Evolutionary conservation across 2,797 vertebrate genomes (phyloP).

Genomic region (Adrianichthys oophorus): DNA sequence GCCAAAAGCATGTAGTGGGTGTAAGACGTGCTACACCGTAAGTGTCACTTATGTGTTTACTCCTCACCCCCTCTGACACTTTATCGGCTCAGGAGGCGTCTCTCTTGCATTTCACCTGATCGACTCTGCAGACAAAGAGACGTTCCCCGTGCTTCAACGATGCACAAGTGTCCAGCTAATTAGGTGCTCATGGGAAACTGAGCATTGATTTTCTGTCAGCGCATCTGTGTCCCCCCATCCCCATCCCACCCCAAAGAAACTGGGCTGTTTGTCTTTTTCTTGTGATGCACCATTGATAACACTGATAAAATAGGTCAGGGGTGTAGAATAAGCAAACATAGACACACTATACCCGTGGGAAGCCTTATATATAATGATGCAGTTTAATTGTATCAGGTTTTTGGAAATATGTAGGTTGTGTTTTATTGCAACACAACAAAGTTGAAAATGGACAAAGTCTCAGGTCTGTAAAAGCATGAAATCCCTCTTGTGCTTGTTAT

Average conservation of each 20-base stretch:
- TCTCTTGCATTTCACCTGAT: slow-evolving; percentile 74
- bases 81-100: slow-evolving; percentile 72
- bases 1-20: slow-evolving; percentile 55
- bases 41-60: slow-evolving; percentile 72
- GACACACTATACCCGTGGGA: slow-evolving; percentile 71
- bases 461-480: slow-evolving; percentile 70
- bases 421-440: slow-evolving; percentile 64
- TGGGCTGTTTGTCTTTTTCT: slow-evolving; percentile 79
- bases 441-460: slow-evolving; percentile 74
- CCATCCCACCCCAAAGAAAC: slow-evolving; percentile 58
- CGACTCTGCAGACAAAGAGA: slow-evolving; percentile 78
- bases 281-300: slow-evolving; percentile 81
- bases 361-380: slow-evolving; percentile 70
- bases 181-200: slow-evolving; percentile 82
- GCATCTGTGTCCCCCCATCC: slow-evolving; percentile 21
- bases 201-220: slow-evolving; percentile 84
- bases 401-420: slow-evolving; percentile 42
- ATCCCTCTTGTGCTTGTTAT: slow-evolving; percentile 86
- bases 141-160: slow-evolving; percentile 72
- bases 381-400: slow-evolving; percentile 64
- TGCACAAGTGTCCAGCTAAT: slow-evolving; percentile 86
- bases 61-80: slow-evolving; percentile 69
- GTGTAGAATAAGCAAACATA: slow-evolving; percentile 69
- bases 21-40: slow-evolving; percentile 50
- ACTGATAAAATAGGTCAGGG: slow-evolving; percentile 72